Evolutionary conservation across 2,888 invertebrate species (phyloP), one percentile per base, ranked within the genome.

Genomic region (Rhodophaea formosa): DNA sequence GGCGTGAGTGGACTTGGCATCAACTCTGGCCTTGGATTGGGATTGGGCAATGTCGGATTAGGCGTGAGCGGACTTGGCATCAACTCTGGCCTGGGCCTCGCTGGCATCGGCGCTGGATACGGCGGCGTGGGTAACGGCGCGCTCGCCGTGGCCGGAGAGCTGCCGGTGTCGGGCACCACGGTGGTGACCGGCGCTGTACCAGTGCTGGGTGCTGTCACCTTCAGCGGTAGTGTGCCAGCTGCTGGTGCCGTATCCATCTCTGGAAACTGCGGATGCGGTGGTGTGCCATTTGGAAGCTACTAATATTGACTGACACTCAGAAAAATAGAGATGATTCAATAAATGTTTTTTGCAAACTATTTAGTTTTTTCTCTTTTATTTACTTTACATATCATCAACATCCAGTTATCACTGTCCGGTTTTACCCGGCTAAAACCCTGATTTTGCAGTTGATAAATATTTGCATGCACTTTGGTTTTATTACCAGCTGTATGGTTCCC

Each of bases 161-260:
- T 63, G 16, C 46, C 45, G 23, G 60, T 60, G 10, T 14, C 44
- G n/a, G 63, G 63, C 30, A 44, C 54, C 10, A 51, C 64, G 29
- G 39, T 62, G 47, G 68, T 80, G 43, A 62, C 66, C 35, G 78
- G 78, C 29, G 66, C 69, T 44, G 72, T 78, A 14, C 79, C 77
- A 8, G 70, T 77, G 39, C 53, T 70, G 42, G 77, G 77, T 44
- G 68, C 67, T 16, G 75, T 79, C 2, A 43, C 62, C 35, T 77
- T 74, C 60, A 75, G 78, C 42, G 82, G 82, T 1, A 64, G 62
- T 8, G 60, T 84, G 42, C 79, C 79, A 0, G 60, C 62, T 32
- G 53, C 59, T 32, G 62, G 62, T 32, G 51, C 53, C n/a, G 62
- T 62, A 12, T 59, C 59, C 49, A 57, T 62, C 43, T 55, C 62